phyloP scores from a whole-genome alignment of 2,797 vertebrate genomes.

The Epinephelus coioides region DNA sequence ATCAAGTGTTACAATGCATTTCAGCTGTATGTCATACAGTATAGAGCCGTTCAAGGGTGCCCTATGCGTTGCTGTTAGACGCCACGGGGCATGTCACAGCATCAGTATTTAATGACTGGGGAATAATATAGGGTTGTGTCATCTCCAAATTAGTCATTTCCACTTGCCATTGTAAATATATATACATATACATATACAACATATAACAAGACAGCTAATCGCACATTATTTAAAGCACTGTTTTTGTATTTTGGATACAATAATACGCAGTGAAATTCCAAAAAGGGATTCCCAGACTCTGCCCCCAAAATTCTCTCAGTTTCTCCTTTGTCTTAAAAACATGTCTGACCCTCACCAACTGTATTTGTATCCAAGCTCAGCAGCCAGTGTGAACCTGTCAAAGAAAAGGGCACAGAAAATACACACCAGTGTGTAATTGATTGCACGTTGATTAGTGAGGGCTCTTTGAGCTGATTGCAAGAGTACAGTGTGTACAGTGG shows the following conservation, averaged over 20 bases:
- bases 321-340: conserved; percentile 7
- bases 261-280: neutral
- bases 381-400: conserved; percentile 24
- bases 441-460: conserved; percentile 63
- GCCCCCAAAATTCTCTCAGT: neutral
- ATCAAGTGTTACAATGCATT: too few relatives aligned
- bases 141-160: too few relatives aligned
- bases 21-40: too few relatives aligned
- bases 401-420: conserved; percentile 26
- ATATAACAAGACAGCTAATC: neutral
- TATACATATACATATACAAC: too few relatives aligned
- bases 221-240: neutral
- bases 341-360: conserved; percentile 8
- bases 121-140: too few relatives aligned
- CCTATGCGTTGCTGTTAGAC: too few relatives aligned
- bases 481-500: conserved; percentile 26
- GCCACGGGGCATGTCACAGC: too few relatives aligned
- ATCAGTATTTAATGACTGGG: too few relatives aligned
- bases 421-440: conserved; percentile 52
- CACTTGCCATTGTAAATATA: too few relatives aligned
- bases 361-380: conserved; percentile 22
- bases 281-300: neutral
- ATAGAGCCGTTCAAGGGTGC: too few relatives aligned
- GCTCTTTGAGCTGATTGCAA: conserved; percentile 53
- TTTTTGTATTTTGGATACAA: neutral